phyloP scores from a whole-genome alignment of 2,888 invertebrate species.

The Gibbula magus region DNA sequence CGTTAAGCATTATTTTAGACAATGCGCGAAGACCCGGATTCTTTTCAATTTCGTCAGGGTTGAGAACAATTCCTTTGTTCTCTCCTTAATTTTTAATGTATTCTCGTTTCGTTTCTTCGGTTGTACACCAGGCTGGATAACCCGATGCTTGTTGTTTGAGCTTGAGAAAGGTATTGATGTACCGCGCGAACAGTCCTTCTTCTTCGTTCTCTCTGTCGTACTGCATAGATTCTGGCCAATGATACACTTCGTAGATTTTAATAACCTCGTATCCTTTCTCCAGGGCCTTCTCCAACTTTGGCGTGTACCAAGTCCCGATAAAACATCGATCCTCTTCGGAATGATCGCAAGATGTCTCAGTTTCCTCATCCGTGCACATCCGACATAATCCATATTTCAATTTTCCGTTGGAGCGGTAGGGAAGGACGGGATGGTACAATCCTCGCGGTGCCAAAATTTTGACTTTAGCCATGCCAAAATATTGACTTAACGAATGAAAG shows the following conservation, averaged over 20 bases:
- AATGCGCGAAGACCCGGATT: conserved; percentile 40
- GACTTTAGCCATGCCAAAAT: conserved; percentile 45
- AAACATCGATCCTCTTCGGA: neutral
- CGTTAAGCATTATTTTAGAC: conserved; percentile 2
- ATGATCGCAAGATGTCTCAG: neutral
- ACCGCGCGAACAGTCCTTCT: conserved; percentile 63
- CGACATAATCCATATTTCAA: too few species aligned
- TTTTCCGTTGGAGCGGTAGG: too few species aligned
- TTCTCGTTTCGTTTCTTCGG: conserved; percentile 40
- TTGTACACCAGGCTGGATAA: conserved; percentile 48
- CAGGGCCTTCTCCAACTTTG: neutral
- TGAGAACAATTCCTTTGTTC: conserved; percentile 40
- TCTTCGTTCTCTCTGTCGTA: conserved; percentile 38
- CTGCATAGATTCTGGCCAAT: conserved; percentile 50
- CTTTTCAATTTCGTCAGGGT: conserved; percentile 31
- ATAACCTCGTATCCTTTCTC: neutral
- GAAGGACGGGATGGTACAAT: conserved; percentile 52
- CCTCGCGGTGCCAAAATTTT: conserved; percentile 48
- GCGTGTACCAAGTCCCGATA: neutral
- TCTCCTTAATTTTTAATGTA: conserved; percentile 48
- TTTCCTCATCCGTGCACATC: conserved; percentile 33
- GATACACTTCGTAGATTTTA: neutral
- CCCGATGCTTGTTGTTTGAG: conserved; percentile 60
- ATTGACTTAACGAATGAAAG: conserved; percentile 30
- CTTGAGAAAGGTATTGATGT: conserved; percentile 57